Base-by-base conservation (phyloP, 30 jellyfish, hydroid and myxozoan species). In the Pseudorhiza aurosa region DNA sequence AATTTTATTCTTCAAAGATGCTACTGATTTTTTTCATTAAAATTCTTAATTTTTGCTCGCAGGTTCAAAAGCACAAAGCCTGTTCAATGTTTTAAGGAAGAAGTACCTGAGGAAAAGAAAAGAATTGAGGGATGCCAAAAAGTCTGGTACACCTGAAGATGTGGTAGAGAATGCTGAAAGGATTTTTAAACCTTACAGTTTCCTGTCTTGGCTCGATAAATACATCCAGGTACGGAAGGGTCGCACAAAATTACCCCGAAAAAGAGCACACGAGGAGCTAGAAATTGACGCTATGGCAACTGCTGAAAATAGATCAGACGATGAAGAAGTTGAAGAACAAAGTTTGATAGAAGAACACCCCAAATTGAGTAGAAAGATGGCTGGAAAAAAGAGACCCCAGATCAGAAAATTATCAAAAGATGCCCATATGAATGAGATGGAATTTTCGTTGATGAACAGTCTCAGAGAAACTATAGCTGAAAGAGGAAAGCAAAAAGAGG, bases 61-160 rank as follows among this genome's bases (percentile, higher is more conserved):
- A 65, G 79, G 79, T 65, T 35, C 79, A 4, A 65, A 65, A 65
- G 79, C 79, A 22, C 79, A 65, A 43, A 37, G 62, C 35, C 1
- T 21, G 37, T 65, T 32, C 27, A 21, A 36, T 14, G 62, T 65
- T 40, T 40, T 65, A 14, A 65, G 24, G 56, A 65, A 65, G 62
- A 65, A 36, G 28, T 65, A 65, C 62, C 79, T 65, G 37, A 65
- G 79, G 33, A 65, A 65, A 43, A 39, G 79, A 29, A 65, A 36
- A 32, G 79, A 65, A 36, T 35, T 65, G n/a, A 65, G 37, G 37
- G 79, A 65, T 65, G 79, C 79, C 62, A 65, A 36, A 65, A 65
- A 26, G 29, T 65, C 40, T 33, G 60, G 62, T 36, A 36, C 3
- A 65, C 24, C 79, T 27, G 60, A 59, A 26, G 79, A 14, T 65